phyloP scores from a whole-genome alignment of 2,113 vertebrate species.

The Geococcyx californianus region DNA sequence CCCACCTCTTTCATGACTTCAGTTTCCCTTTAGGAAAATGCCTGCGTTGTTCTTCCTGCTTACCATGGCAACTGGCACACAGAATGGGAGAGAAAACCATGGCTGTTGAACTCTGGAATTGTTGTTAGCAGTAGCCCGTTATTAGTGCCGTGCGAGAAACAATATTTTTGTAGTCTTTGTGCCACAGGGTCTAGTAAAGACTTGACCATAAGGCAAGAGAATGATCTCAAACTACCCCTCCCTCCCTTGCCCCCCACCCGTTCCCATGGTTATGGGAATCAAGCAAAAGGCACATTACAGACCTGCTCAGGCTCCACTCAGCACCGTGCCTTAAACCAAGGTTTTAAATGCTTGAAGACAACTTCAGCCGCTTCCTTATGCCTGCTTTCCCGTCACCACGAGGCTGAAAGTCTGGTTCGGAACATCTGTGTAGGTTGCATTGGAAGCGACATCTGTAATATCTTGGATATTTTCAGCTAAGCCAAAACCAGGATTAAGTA shows the following conservation, averaged over 20 bases:
- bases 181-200: neutral
- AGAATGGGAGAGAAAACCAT: neutral
- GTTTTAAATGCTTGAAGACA: neutral
- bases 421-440: neutral
- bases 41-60: constrained; percentile 33
- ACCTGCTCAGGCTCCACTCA: neutral
- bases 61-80: constrained; percentile 38
- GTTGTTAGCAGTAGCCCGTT: neutral
- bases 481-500: neutral
- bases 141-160: neutral
- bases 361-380: neutral
- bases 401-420: neutral
- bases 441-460: neutral
- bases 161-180: neutral
- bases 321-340: neutral
- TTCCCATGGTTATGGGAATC: neutral
- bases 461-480: neutral
- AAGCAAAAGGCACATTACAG: neutral
- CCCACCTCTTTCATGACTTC: constrained; percentile 31
- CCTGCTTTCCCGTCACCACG: neutral
- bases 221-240: neutral
- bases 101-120: neutral
- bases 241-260: neutral
- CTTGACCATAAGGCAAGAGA: neutral
- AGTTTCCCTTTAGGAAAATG: constrained; percentile 46